Evolutionary conservation across 2,113 vertebrate species (phyloP), one percentile per base, ranked within the genome.

Genomic region (Peucedramus taeniatus): DNA sequence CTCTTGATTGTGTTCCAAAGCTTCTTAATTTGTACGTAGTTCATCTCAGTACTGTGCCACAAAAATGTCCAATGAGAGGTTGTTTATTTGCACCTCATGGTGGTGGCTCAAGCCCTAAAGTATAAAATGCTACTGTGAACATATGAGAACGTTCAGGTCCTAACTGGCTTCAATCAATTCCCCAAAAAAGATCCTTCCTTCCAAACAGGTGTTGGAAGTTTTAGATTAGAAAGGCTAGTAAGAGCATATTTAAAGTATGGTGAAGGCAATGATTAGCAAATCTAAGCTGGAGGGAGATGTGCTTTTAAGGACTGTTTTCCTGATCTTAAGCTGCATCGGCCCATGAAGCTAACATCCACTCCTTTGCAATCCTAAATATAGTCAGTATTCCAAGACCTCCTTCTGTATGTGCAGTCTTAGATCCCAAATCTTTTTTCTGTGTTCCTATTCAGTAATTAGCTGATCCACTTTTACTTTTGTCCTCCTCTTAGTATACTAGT

Each of bases 131-230:
- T 50, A 0, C 50, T 68, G 16, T 74, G 71, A 59, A 49, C 39
- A 3, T 33, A 23, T 0, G 19, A 61, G 45, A 69, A 53, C 3
- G 0, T 33, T 42, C 15, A 59, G 30, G 20, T 65, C 42, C 68
- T 74, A n/a, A 59, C 8, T 13, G 30, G 15, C 53, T 93, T 88
- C 71, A 24, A 1, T 63, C 56, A 37, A 30, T 44, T 51, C 33
- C 40, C 23, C 4, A 5, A 7, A 16, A 44, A 49, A 90, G 22
- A 33, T 78, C 47, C 24, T 59, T 45, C 19, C 12, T 83, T 47
- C 54, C 71, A 51, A 83, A 45, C 9, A 56, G 56, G 3, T 0
- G 0, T 11, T n/a, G 33, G 28, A 39, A 77, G 23, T 28, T 66
- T 66, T 54, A 28, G 42, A 31, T 70, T 45, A 72, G 51, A 39